phyloP scores from a whole-genome alignment of 2,797 vertebrate genomes.

The Galagoides demidoff region DNA sequence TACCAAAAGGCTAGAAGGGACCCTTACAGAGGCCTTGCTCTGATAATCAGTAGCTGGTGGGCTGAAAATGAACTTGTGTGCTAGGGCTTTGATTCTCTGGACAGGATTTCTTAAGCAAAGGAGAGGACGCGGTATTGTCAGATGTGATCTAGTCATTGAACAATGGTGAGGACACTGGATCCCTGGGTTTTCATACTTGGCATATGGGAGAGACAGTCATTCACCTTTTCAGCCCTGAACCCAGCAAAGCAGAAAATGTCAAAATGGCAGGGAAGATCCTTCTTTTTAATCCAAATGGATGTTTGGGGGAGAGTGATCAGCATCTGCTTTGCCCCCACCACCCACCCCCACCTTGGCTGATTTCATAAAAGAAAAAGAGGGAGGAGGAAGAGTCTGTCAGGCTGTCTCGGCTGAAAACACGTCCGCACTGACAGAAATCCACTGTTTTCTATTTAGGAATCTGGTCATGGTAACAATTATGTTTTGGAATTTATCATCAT shows the following conservation, averaged over 20 bases:
- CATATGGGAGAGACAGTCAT: not conserved
- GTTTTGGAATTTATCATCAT: conserved; percentile 76
- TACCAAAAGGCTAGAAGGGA: not conserved
- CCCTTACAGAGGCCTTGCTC: not conserved
- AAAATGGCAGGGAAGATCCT: conserved; percentile 47
- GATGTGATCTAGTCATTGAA: not conserved
- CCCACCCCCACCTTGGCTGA: conserved; percentile 28
- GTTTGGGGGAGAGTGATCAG: conserved; percentile 56
- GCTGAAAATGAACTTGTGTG: not conserved
- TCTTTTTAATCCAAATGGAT: conserved; percentile 54
- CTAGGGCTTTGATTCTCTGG: not conserved
- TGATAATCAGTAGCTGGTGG: not conserved
- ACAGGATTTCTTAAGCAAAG: conserved; percentile 7
- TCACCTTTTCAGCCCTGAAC: not conserved
- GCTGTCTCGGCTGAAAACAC: conserved; percentile 72
- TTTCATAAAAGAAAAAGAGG: conserved; percentile 68
- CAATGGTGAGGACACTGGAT: not conserved
- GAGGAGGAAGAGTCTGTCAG: conserved; percentile 54
- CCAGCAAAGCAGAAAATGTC: conserved; percentile 6
- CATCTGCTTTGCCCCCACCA: conserved; percentile 12
- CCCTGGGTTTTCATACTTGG: not conserved
- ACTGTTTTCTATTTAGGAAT: conserved; percentile 75
- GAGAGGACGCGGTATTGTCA: not conserved
- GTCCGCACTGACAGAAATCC: conserved; percentile 60
- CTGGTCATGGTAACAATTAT: conserved; percentile 77